These are phyloP conservation scores for Microctonus brassicae DNA, from an alignment of 2,888 invertebrate species.

Conservation along the genomic window DNA sequence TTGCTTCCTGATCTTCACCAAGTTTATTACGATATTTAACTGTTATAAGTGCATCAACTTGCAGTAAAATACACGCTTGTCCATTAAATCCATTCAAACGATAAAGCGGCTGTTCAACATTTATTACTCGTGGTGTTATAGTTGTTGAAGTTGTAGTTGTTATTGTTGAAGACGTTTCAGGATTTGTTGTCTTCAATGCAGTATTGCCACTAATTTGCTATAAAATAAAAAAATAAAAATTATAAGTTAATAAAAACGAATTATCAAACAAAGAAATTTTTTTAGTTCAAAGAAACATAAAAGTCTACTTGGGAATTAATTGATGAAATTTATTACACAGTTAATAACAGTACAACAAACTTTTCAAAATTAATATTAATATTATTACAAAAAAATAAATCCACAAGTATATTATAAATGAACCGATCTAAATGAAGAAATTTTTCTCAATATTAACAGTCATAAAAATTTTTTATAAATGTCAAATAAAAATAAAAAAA, in stretches of 20 bases:
- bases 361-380: too few species aligned
- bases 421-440: not conserved
- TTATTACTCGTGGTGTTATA: constrained; percentile 70
- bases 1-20: constrained; percentile 76
- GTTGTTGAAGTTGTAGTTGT: constrained; percentile 62
- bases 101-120: constrained; percentile 71
- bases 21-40: constrained; percentile 80
- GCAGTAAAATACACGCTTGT: constrained; percentile 83
- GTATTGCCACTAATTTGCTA: constrained; percentile 53
- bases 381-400: too few species aligned
- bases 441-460: too few species aligned
- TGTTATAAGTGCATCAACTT: constrained; percentile 80
- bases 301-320: too few species aligned
- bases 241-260: not conserved
- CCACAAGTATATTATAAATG: not conserved
- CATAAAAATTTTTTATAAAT: not conserved
- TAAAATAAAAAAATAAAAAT: constrained; percentile 24
- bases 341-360: too few species aligned
- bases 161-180: constrained; percentile 62
- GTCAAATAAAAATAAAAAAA: not conserved
- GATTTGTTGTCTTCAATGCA: constrained; percentile 69
- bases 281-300: too few species aligned
- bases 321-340: too few species aligned
- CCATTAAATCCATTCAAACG: constrained; percentile 79
- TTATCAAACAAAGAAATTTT: not conserved